phyloP scores from a whole-genome alignment of 2,797 vertebrate genomes.

The Gadopsis marmoratus region DNA sequence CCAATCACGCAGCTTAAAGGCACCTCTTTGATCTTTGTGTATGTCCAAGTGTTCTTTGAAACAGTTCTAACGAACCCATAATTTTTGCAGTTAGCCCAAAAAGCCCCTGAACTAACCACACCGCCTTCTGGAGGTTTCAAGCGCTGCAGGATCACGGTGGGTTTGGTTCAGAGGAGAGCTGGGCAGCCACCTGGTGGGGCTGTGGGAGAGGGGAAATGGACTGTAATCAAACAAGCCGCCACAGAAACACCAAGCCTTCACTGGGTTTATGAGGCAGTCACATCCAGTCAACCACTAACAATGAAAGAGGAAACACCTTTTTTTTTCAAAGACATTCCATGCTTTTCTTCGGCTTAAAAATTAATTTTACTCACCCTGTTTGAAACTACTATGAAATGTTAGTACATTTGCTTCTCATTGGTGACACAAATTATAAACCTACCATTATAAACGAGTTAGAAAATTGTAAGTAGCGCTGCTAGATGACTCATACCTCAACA shows the following conservation, averaged over 20 bases:
- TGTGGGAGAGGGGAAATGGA: slow-evolving; percentile 69
- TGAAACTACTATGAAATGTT: background rate
- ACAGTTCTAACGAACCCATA: slow-evolving; percentile 36
- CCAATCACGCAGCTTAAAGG: slow-evolving; percentile 38
- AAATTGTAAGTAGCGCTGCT: no score
- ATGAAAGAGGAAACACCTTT: slow-evolving; percentile 60
- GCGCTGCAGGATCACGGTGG: slow-evolving; percentile 14
- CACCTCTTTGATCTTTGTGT: slow-evolving; percentile 46
- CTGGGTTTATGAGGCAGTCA: slow-evolving; percentile 59
- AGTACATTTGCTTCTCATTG: slow-evolving; percentile 10
- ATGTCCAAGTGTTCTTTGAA: slow-evolving; percentile 26
- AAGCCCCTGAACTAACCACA: slow-evolving; percentile 48
- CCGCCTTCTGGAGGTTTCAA: slow-evolving; percentile 8
- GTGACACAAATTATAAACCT: slow-evolving; percentile 12
- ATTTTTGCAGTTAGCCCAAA: slow-evolving; percentile 41
- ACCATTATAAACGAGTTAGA: background rate
- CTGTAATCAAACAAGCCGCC: slow-evolving; percentile 58
- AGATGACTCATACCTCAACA: background rate
- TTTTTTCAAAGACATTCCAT: slow-evolving; percentile 33
- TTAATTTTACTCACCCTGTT: background rate
- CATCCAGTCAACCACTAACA: slow-evolving; percentile 50
- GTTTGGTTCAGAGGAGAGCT: slow-evolving; percentile 17
- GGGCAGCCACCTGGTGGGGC: slow-evolving; percentile 75
- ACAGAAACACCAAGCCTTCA: slow-evolving; percentile 49
- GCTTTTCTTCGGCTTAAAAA: slow-evolving; percentile 40